These are phyloP conservation scores for Microplitis mediator DNA, from an alignment of 1,140 invertebrate species.

Conservation along the genomic window DNA sequence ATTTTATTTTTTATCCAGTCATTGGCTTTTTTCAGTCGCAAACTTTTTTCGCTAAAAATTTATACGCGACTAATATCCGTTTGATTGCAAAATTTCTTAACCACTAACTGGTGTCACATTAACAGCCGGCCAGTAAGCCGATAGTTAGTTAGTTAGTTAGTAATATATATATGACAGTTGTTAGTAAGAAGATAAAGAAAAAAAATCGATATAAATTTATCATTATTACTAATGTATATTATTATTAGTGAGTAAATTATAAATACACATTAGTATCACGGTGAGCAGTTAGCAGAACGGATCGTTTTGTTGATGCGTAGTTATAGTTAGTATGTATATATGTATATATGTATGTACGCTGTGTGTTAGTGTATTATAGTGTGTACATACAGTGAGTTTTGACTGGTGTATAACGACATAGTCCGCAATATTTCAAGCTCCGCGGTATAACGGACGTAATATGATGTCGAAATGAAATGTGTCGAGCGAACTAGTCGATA, in stretches of 20 bases:
- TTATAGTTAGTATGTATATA: no score
- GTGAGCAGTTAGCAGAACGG: neutral
- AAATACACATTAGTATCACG: neutral
- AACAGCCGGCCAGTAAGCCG: no score
- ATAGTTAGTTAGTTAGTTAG: no score
- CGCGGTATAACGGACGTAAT: constrained; percentile 21
- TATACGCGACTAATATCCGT: no score
- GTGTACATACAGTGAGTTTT: neutral
- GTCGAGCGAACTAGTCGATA: constrained; percentile 23
- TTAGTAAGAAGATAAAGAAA: no score
- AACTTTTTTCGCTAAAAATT: no score
- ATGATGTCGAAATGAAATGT: constrained; percentile 25
- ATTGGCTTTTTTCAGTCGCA: constrained; percentile 46
- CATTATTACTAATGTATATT: no score
- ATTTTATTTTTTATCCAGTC: neutral
- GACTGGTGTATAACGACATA: constrained; percentile 9
- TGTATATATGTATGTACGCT: no score
- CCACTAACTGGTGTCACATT: no score
- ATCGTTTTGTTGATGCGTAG: neutral
- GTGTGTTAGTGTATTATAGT: neutral
- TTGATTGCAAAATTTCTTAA: no score
- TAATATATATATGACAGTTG: no score
- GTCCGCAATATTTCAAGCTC: constrained; percentile 21
- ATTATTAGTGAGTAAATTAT: neutral
- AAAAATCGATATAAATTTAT: no score